phyloP scores from a whole-genome alignment of 1,140 invertebrate species.

The Tetramorium simillimum region DNA sequence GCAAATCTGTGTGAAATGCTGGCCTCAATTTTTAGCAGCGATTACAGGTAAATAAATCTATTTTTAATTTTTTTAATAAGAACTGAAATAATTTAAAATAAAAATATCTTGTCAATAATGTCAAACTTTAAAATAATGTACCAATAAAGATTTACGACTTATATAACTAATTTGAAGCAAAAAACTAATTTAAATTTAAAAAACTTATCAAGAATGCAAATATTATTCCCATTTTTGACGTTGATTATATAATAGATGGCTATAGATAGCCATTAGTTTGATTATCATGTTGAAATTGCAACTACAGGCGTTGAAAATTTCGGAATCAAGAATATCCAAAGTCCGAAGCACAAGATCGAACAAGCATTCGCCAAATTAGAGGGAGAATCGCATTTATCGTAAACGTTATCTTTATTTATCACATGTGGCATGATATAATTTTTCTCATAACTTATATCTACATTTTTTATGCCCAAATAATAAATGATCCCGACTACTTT shows the following conservation, averaged over 20 bases:
- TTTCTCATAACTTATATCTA: not conserved
- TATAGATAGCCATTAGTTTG: not conserved
- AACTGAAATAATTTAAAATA: not conserved
- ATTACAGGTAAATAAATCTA: slow-evolving; percentile 77
- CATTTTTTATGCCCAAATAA: not conserved
- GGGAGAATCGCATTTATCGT: no score
- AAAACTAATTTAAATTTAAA: no score
- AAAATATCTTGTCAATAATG: not conserved
- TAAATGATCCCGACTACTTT: not conserved
- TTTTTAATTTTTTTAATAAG: not conserved
- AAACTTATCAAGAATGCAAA: not conserved
- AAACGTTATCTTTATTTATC: not conserved
- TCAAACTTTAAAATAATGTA: not conserved
- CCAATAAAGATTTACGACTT: not conserved
- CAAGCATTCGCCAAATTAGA: not conserved
- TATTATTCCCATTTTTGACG: not conserved
- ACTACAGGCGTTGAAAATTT: not conserved
- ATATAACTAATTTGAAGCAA: not conserved
- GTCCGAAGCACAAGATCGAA: not conserved
- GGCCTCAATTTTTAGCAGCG: slow-evolving; percentile 81
- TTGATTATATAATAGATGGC: not conserved
- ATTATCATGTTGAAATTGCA: slow-evolving; percentile 1
- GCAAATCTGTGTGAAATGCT: slow-evolving; percentile 74
- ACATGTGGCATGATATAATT: not conserved
- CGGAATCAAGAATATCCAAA: not conserved